Percentiles rank a stretch among this genome's conserved stretches.
phyloP scores from a whole-genome alignment of 2,113 vertebrate species.

The Tenebrosternarchus preto region DNA sequence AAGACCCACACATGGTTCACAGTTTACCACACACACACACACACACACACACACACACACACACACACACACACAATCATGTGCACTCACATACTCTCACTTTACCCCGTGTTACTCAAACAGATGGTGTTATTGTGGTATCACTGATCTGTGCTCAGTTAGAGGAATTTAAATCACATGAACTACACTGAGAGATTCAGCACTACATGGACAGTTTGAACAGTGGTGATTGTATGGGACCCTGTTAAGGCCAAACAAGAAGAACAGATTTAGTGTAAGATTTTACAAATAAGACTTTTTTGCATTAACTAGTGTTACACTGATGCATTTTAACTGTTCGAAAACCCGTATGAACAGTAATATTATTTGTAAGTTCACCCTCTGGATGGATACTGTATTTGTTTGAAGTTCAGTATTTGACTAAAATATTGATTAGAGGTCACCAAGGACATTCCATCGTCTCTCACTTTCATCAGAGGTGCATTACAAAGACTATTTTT shows the following conservation, averaged over 20 bases:
- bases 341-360: no score
- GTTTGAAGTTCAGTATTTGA: not conserved
- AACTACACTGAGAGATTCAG: not conserved
- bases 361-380: no score
- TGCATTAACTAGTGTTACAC: no score
- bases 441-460: not conserved
- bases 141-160: not conserved
- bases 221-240: not conserved
- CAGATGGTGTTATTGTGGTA: conserved; percentile 23
- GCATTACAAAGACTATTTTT: not conserved
- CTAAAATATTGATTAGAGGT: not conserved
- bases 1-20: conserved; percentile 60
- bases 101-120: conserved; percentile 26
- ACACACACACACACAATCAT: conserved; percentile 31
- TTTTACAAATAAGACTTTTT: no score
- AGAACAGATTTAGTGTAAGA: not conserved
- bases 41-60: conserved; percentile 46
- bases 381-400: no score
- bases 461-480: not conserved
- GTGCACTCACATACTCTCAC: conserved; percentile 27
- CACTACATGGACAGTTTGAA: conserved; percentile 2
- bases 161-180: conserved; percentile 25
- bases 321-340: no score
- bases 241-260: not conserved
- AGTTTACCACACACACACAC: conserved; percentile 53